Conservation (phyloP, 1,140 invertebrate genomes). For the Dufourea novaeangliae region DNA sequence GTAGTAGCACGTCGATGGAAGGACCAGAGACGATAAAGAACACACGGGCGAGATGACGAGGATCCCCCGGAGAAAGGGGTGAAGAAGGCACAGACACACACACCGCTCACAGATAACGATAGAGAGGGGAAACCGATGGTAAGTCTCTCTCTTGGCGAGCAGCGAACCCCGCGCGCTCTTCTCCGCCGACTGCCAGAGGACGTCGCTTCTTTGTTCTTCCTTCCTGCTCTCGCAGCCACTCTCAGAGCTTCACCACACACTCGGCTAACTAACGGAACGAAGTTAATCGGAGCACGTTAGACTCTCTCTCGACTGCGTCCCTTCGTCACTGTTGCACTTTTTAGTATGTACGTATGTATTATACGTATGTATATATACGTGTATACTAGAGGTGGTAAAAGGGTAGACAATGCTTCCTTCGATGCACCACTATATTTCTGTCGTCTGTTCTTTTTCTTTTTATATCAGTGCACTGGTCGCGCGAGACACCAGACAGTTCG, state of each 20-base stretch:
- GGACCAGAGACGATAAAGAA: neutral
- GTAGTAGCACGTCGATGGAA: constrained; percentile 12
- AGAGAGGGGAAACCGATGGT: constrained; percentile 37
- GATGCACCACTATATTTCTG: neutral
- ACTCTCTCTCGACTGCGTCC: constrained; percentile 35
- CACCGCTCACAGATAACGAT: neutral
- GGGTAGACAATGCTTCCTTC: too few relatives aligned
- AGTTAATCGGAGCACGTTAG: constrained; percentile 59
- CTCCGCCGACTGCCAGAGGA: constrained; percentile 46
- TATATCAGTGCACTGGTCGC: neutral
- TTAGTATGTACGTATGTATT: neutral
- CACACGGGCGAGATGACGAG: constrained; percentile 21
- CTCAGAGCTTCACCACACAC: constrained; percentile 38
- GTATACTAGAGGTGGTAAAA: too few relatives aligned
- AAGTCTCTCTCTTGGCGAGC: constrained; percentile 42
- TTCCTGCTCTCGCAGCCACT: constrained; percentile 57
- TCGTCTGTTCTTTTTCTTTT: too few relatives aligned
- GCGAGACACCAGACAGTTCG: neutral
- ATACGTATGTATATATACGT: constrained; percentile 9
- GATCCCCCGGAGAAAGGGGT: constrained; percentile 31
- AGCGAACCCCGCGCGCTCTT: constrained; percentile 28
- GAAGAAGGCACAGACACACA: constrained; percentile 2
- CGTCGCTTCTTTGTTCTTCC: constrained; percentile 68
- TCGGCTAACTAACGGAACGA: constrained; percentile 51
- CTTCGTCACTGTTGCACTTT: constrained; percentile 32